Evolutionary conservation across 2,888 invertebrate genomes (phyloP).

Genomic region (Cephus rjabovi): DNA sequence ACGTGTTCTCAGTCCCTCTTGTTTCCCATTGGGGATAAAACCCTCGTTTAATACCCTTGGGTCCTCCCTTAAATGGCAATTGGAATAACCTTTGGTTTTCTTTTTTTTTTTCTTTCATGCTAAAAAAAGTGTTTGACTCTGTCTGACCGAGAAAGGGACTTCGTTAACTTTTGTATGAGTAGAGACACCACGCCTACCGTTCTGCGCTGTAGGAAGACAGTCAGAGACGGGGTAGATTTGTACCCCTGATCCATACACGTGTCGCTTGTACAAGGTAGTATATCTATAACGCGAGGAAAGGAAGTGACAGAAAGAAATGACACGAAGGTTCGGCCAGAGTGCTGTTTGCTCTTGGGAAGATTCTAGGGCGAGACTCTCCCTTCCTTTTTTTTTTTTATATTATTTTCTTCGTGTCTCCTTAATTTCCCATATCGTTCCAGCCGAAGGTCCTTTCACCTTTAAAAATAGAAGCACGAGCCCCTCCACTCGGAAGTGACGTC

Average conservation of each 20-base stretch:
- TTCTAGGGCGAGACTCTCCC: background rate
- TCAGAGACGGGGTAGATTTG: background rate
- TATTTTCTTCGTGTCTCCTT: background rate
- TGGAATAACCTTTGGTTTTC: background rate
- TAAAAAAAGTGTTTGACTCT: background rate
- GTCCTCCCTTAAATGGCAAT: background rate
- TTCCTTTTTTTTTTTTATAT: background rate
- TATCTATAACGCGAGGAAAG: background rate
- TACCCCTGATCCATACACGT: background rate
- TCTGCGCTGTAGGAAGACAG: background rate
- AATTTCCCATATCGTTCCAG: background rate
- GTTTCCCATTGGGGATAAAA: background rate
- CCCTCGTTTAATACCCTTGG: background rate
- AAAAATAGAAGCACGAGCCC: background rate
- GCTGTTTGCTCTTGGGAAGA: background rate
- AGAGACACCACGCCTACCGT: background rate
- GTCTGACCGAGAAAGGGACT: background rate
- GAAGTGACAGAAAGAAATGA: background rate
- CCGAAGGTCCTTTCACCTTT: background rate
- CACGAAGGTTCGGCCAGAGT: slow-evolving; percentile 1
- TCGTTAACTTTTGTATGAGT: background rate
- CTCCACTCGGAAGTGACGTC: background rate
- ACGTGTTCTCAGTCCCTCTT: background rate
- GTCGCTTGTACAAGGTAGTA: background rate
- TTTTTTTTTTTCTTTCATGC: background rate